phyloP scores from a whole-genome alignment of 2,888 invertebrate species.

The Zygogramma bicolorata region DNA sequence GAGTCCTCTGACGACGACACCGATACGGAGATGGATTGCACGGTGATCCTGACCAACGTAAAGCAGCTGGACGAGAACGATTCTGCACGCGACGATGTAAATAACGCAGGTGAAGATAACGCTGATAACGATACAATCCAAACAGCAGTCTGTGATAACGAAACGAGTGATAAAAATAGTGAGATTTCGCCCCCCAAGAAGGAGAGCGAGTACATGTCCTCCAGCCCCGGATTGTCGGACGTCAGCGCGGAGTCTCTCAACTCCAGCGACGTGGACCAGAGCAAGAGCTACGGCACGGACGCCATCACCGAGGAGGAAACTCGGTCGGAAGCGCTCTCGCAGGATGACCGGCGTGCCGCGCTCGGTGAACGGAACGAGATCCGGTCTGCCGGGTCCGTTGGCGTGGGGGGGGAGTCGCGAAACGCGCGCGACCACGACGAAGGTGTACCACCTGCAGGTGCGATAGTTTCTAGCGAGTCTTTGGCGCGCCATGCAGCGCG shows the following conservation, averaged over 20 bases:
- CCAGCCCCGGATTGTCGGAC: slow-evolving; percentile 62
- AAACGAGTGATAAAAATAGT: slow-evolving; percentile 31
- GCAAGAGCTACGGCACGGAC: slow-evolving; percentile 52
- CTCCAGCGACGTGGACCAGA: slow-evolving; percentile 60
- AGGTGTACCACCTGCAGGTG: slow-evolving; percentile 65
- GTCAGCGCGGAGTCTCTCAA: slow-evolving; percentile 62
- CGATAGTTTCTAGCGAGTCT: slow-evolving; percentile 61
- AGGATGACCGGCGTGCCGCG: slow-evolving; percentile 26
- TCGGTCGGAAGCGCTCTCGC: slow-evolving; percentile 19
- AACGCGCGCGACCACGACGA: slow-evolving; percentile 62
- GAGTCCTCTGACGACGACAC: slow-evolving; percentile 77
- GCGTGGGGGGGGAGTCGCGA: slow-evolving; percentile 57
- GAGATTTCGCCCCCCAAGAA: slow-evolving; percentile 20
- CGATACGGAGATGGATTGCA: slow-evolving; percentile 69
- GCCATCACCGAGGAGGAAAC: slow-evolving; percentile 27
- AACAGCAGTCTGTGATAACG: slow-evolving; percentile 37
- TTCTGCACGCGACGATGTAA: neutral
- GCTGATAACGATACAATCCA: slow-evolving; percentile 18
- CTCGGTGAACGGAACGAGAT: slow-evolving; percentile 48
- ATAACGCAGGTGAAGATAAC: slow-evolving; percentile 21
- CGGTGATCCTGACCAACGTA: slow-evolving; percentile 64
- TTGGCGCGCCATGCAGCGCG: slow-evolving; percentile 70
- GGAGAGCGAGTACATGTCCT: slow-evolving; percentile 49
- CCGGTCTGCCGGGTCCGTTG: slow-evolving; percentile 62
- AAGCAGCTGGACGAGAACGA: slow-evolving; percentile 53